Evolutionary conservation across 2,797 vertebrate genomes (phyloP).

Genomic region (Sebastes matsubarae): DNA sequence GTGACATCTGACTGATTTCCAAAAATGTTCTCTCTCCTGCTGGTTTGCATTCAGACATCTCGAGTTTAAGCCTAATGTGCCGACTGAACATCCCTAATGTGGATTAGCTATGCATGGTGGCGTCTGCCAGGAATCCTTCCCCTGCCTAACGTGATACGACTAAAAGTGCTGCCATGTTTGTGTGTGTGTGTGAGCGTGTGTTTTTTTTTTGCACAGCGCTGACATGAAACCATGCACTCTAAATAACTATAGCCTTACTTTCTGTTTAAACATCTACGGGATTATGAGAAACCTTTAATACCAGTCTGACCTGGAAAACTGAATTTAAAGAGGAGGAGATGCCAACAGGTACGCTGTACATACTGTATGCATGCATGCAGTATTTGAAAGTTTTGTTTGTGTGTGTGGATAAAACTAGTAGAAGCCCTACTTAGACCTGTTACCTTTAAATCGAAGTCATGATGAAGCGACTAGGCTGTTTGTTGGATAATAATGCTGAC

Average conservation of each 20-base stretch:
- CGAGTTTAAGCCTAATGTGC: slow-evolving; percentile 59
- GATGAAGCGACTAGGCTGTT: slow-evolving; percentile 19
- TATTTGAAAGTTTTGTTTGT: background rate
- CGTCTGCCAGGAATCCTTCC: slow-evolving; percentile 51
- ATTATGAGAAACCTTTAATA: background rate
- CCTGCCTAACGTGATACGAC: slow-evolving; percentile 49
- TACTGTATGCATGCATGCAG: background rate
- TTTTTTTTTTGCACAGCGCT: background rate
- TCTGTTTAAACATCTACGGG: slow-evolving; percentile 11
- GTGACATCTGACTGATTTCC: slow-evolving; percentile 62
- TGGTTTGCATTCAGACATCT: slow-evolving; percentile 54
- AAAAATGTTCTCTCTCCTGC: slow-evolving; percentile 41
- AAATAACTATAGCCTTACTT: slow-evolving; percentile 27
- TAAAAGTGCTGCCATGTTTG: slow-evolving; percentile 39
- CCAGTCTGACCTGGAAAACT: slow-evolving; percentile 33
- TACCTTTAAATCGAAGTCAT: slow-evolving; percentile 23
- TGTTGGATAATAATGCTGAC: slow-evolving; percentile 27
- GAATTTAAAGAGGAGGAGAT: background rate
- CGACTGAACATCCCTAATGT: slow-evolving; percentile 70
- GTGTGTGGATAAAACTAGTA: background rate
- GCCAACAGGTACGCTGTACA: background rate
- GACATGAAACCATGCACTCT: slow-evolving; percentile 27
- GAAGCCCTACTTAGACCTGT: background rate
- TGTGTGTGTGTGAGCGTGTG: slow-evolving; percentile 5
- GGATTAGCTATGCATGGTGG: slow-evolving; percentile 72